phyloP scores from a whole-genome alignment of 1,140 invertebrate genomes.

The Sycophila sp. region DNA sequence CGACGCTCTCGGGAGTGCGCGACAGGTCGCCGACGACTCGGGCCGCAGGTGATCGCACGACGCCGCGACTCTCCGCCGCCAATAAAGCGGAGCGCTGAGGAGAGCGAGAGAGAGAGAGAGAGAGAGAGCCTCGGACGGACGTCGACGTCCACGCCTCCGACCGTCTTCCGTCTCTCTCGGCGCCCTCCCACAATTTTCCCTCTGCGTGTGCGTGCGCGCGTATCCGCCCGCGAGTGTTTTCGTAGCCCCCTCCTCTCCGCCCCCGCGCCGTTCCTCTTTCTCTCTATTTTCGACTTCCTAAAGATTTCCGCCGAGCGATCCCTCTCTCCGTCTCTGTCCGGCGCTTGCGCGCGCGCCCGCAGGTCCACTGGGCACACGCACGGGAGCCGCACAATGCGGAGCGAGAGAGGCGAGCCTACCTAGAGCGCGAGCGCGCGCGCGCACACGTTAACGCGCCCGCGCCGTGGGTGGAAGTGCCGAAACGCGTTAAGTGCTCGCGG shows the following conservation, averaged over 20 bases:
- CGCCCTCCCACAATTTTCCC: background rate
- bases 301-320: background rate
- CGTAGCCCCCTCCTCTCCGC: background rate
- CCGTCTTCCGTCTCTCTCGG: background rate
- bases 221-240: background rate
- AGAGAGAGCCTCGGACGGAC: background rate
- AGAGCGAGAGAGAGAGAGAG: background rate
- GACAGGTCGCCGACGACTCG: background rate
- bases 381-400: too few relatives aligned
- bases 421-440: background rate
- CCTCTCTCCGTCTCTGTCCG: background rate
- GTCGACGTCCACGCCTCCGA: background rate
- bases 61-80: background rate
- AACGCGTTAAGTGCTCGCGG: conserved; percentile 19
- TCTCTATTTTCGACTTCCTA: conserved; percentile 9
- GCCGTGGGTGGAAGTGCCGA: background rate
- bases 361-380: too few relatives aligned
- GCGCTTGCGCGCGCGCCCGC: background rate
- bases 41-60: conserved; percentile 5
- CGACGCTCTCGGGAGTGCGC: background rate
- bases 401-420: too few relatives aligned
- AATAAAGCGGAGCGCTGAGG: too few relatives aligned
- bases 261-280: background rate
- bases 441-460: background rate
- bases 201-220: background rate